A percentile compares a stretch with the other conserved stretches of the same genome.
These are phyloP conservation scores for Adrianichthys oophorus DNA, from an alignment of 2,797 vertebrate species.

Conservation along the genomic window DNA sequence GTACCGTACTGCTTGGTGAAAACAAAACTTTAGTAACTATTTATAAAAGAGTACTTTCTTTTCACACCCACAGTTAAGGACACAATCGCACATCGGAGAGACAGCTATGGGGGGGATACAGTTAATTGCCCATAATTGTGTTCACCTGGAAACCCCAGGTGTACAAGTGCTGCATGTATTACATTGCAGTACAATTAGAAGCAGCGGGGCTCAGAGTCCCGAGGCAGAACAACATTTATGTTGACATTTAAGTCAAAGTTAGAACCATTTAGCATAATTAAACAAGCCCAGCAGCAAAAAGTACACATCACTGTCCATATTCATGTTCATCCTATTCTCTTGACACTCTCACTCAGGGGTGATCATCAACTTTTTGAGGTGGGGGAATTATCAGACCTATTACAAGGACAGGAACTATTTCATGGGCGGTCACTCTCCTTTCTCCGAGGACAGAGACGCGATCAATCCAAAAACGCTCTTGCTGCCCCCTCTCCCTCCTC, in stretches of 20 bases:
- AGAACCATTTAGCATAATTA: constrained; percentile 3
- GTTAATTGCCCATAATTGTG: constrained; percentile 41
- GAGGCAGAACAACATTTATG: constrained; percentile 18
- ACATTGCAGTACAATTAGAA: constrained; percentile 43
- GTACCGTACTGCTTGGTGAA: too few relatives aligned
- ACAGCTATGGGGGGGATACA: constrained; percentile 26
- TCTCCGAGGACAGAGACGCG: constrained; percentile 42
- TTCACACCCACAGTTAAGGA: not conserved
- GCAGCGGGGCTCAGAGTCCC: constrained; percentile 19
- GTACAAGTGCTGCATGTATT: constrained; percentile 38
- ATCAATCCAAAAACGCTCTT: constrained; percentile 58
- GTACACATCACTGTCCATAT: not conserved
- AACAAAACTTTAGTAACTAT: too few relatives aligned
- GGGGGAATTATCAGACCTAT: constrained; percentile 33
- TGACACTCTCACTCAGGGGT: not conserved
- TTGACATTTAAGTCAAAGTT: constrained; percentile 13
- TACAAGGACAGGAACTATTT: constrained; percentile 66
- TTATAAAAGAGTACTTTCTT: too few relatives aligned
- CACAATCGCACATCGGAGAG: constrained; percentile 8
- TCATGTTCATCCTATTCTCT: constrained; percentile 3
- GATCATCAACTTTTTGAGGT: not conserved
- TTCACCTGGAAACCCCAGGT: constrained; percentile 43
- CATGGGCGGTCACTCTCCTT: constrained; percentile 70
- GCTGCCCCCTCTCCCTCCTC: constrained; percentile 39
- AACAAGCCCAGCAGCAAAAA: constrained; percentile 4